Evolutionary conservation across 2,888 invertebrate species (phyloP).

Genomic region (Magallana nippona): DNA sequence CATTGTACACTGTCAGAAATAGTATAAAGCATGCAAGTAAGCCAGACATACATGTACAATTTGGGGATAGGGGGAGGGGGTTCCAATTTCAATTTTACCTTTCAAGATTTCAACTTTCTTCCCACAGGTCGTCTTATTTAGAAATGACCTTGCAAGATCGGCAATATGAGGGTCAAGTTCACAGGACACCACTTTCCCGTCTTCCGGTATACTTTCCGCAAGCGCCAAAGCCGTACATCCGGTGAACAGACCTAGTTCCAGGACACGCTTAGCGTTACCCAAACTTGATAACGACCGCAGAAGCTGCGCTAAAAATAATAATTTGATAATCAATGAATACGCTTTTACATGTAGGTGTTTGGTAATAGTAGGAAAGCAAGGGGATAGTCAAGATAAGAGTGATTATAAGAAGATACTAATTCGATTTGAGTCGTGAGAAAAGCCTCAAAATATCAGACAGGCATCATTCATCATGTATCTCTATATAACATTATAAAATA

Average conservation of each 20-base stretch:
- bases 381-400: too few species aligned
- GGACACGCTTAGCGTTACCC: slow-evolving; percentile 61
- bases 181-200: slow-evolving; percentile 64
- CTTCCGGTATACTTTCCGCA: slow-evolving; percentile 68
- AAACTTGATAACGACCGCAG: slow-evolving; percentile 66
- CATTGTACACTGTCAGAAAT: neutral
- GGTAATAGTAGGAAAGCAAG: too few species aligned
- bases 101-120: slow-evolving; percentile 62
- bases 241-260: slow-evolving; percentile 71
- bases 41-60: too few species aligned
- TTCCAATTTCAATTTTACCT: slow-evolving; percentile 50
- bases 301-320: slow-evolving; percentile 60
- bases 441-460: too few species aligned
- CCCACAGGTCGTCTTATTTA: slow-evolving; percentile 61
- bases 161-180: slow-evolving; percentile 65
- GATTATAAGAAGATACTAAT: too few species aligned
- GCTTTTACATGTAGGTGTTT: too few species aligned
- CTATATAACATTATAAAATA: too few species aligned
- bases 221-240: slow-evolving; percentile 69
- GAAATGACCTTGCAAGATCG: slow-evolving; percentile 53
- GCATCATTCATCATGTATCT: too few species aligned
- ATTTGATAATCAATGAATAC: too few species aligned
- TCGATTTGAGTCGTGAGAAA: too few species aligned
- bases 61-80: too few species aligned
- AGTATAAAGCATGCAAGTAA: neutral